These are phyloP conservation scores for Gila robusta DNA, from an alignment of 2,797 vertebrate genomes.

Conservation along the genomic window DNA sequence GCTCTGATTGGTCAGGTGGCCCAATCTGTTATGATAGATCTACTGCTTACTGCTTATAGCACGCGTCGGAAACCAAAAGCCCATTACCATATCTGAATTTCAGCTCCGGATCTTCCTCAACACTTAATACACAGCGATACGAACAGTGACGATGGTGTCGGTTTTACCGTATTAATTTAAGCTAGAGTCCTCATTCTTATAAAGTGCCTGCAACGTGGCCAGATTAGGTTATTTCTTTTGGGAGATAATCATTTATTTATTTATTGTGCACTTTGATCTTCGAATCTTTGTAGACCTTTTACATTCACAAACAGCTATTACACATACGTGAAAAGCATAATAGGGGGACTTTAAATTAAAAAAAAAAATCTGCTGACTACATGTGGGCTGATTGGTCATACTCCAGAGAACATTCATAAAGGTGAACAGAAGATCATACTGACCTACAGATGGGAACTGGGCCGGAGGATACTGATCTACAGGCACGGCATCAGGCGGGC, in stretches of 20 bases:
- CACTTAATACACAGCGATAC: neutral
- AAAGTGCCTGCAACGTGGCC: neutral
- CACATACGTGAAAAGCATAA: neutral
- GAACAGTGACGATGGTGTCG: neutral
- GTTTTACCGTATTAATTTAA: too few relatives aligned
- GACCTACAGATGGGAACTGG: slow-evolving; percentile 87
- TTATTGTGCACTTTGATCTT: neutral
- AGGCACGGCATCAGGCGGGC: slow-evolving; percentile 87
- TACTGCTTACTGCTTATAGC: too few relatives aligned
- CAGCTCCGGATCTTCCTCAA: neutral
- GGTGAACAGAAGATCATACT: slow-evolving; percentile 67
- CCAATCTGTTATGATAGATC: too few relatives aligned
- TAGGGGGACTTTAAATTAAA: neutral
- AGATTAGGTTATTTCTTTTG: neutral
- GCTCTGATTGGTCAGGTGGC: too few relatives aligned
- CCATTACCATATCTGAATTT: neutral
- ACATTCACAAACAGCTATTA: neutral
- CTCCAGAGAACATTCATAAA: neutral
- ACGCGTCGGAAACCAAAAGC: neutral
- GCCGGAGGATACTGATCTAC: slow-evolving; percentile 86
- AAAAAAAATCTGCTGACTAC: neutral
- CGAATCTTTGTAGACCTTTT: neutral
- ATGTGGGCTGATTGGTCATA: neutral
- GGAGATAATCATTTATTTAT: neutral
- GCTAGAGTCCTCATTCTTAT: neutral